phyloP scores from a whole-genome alignment of 2,797 vertebrate genomes.

The Molossus molossus region DNA sequence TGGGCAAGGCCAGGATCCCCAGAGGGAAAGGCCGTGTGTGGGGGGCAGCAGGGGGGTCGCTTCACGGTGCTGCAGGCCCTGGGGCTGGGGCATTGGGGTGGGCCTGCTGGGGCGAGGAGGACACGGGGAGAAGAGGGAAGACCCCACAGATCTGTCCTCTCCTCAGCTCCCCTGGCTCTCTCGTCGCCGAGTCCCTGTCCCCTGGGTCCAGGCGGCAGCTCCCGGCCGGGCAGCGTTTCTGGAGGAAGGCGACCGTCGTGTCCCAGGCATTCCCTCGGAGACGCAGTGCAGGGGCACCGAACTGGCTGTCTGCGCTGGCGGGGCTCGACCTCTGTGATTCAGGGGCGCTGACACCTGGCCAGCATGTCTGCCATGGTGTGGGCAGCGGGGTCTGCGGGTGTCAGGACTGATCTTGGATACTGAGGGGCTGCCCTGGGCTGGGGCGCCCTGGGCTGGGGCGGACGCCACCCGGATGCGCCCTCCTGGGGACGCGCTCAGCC shows the following conservation, averaged over 20 bases:
- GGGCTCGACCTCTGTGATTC: accelerated
- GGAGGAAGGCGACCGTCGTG: neutral
- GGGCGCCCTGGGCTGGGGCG: neutral
- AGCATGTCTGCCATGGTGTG: accelerated
- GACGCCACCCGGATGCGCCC: neutral
- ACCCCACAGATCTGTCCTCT: too few relatives aligned
- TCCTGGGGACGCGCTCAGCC: neutral
- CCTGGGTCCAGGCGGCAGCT: neutral
- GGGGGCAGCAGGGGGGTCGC: too few relatives aligned
- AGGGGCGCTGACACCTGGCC: neutral
- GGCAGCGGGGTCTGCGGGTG: accelerated
- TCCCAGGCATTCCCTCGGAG: neutral
- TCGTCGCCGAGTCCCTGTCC: neutral
- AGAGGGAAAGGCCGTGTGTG: too few relatives aligned
- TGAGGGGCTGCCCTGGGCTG: neutral
- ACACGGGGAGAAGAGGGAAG: too few relatives aligned
- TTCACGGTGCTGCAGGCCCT: neutral
- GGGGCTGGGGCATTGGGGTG: neutral
- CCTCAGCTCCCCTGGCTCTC: neutral
- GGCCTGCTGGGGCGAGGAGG: neutral
- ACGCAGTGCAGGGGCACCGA: accelerated
- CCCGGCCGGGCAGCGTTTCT: too few relatives aligned
- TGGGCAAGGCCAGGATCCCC: neutral
- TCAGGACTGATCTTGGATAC: neutral
- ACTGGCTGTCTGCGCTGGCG: neutral